Conservation (phyloP, 53 echinoderm and acorn worm species). For the Pentamera pediparva region DNA sequence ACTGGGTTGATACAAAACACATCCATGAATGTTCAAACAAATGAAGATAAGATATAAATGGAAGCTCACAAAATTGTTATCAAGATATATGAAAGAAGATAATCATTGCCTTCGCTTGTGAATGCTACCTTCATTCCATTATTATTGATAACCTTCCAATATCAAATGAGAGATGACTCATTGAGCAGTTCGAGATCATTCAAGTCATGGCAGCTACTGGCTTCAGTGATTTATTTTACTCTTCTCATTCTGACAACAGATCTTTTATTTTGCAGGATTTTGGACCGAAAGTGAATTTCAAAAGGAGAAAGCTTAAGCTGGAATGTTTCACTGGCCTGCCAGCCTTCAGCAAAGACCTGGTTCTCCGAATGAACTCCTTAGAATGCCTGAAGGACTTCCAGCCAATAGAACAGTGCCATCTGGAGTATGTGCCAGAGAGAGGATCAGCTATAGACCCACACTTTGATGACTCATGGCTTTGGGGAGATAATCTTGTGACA, state of each 20-base stretch:
- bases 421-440: constrained; percentile 76
- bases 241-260: background rate
- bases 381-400: constrained; percentile 45
- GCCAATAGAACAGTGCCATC: constrained; percentile 83
- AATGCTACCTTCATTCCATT: too few species aligned
- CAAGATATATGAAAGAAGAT: too few species aligned
- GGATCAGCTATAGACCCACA: constrained; percentile 92
- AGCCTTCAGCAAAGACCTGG: constrained; percentile 56
- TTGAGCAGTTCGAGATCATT: too few species aligned
- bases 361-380: constrained; percentile 43
- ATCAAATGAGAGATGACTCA: too few species aligned
- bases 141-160: too few species aligned
- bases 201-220: too few species aligned
- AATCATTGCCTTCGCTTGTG: too few species aligned
- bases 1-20: too few species aligned
- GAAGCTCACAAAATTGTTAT: too few species aligned
- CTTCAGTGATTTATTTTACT: too few species aligned
- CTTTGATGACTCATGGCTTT: constrained; percentile 88
- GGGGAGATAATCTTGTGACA: constrained; percentile 89
- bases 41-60: too few species aligned
- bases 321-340: constrained; percentile 75
- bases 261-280: constrained; percentile 56
- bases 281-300: constrained; percentile 94
- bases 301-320: constrained; percentile 64
- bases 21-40: too few species aligned